phyloP scores from a whole-genome alignment of 2,113 vertebrate species.

The Rhinopomastus cyanomelas region DNA sequence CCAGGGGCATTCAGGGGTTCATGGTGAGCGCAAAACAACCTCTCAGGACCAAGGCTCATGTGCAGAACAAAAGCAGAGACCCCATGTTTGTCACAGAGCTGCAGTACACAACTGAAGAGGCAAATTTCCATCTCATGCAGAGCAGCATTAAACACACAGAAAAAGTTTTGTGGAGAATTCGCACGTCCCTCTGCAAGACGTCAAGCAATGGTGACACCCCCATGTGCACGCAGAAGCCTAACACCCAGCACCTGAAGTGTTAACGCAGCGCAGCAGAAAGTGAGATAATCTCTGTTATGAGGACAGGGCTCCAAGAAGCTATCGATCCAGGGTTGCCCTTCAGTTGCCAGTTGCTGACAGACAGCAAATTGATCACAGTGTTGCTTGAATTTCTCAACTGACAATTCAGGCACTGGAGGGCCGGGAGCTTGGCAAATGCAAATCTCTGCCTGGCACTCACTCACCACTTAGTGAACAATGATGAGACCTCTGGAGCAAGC shows the following conservation, averaged over 20 bases:
- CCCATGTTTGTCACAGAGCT: not conserved
- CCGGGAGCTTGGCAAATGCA: not conserved
- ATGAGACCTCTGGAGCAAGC: not conserved
- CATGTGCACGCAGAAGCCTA: accelerated
- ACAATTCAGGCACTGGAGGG: not conserved
- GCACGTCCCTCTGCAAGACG: too few relatives aligned
- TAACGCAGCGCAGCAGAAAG: not conserved
- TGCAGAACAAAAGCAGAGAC: not conserved
- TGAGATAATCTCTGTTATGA: not conserved
- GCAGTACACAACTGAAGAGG: not conserved
- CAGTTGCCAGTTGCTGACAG: not conserved
- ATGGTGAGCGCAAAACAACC: not conserved
- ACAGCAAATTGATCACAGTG: not conserved
- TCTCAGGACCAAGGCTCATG: not conserved
- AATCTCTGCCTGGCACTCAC: not conserved
- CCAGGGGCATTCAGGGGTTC: not conserved
- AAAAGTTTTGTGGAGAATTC: not conserved
- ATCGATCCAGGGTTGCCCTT: constrained; percentile 33
- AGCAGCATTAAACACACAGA: not conserved
- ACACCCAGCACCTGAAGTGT: not conserved
- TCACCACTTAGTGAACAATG: not conserved
- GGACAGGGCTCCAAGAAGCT: not conserved
- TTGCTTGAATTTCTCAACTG: constrained; percentile 20
- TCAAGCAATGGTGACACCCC: not conserved
- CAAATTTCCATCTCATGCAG: not conserved